A percentile compares a stretch with the other conserved stretches of the same genome.
Evolutionary conservation across 2,888 invertebrate genomes (phyloP).

Genomic region (Yponomeuta sedellus): DNA sequence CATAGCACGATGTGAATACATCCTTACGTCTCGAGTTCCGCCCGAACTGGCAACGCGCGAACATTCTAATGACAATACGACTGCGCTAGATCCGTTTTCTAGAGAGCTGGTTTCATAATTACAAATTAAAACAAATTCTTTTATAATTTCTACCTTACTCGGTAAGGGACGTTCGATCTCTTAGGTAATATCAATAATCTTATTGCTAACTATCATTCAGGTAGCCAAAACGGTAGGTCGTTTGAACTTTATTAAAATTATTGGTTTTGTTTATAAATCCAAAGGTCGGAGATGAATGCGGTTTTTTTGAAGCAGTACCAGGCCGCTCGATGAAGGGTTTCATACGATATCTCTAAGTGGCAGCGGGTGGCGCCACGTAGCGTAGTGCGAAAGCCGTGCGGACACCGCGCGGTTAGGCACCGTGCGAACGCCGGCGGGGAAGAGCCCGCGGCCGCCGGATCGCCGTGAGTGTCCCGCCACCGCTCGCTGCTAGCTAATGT

Average conservation of each 20-base stretch:
- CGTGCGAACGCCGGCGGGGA: no score
- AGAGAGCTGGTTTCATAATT: conserved; percentile 66
- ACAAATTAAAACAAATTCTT: conserved; percentile 50
- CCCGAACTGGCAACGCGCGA: conserved; percentile 8
- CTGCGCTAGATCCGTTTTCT: conserved; percentile 42
- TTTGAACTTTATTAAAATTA: conserved; percentile 10
- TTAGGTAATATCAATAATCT: conserved; percentile 70
- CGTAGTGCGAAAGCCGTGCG: conserved; percentile 20
- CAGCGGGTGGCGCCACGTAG: conserved; percentile 19
- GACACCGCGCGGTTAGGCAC: not conserved
- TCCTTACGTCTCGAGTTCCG: conserved; percentile 10
- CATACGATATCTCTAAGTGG: conserved; percentile 15
- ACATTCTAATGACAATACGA: conserved; percentile 21
- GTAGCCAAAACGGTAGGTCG: conserved; percentile 60
- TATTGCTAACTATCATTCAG: conserved; percentile 69
- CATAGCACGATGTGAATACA: conserved; percentile 15
- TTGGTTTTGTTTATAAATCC: conserved; percentile 5
- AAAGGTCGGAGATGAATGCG: conserved; percentile 34
- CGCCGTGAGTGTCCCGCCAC: conserved; percentile 21
- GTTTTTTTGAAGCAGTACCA: conserved; percentile 65
- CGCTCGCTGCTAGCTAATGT: conserved; percentile 45
- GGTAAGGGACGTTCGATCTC: conserved; percentile 76
- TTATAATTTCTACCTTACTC: conserved; percentile 74
- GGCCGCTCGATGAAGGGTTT: conserved; percentile 45
- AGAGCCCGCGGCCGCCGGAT: conserved; percentile 17